Evolutionary conservation across 2,113 vertebrate species (phyloP), one percentile per base, ranked within the genome.

Genomic region (Cinclus cinclus): DNA sequence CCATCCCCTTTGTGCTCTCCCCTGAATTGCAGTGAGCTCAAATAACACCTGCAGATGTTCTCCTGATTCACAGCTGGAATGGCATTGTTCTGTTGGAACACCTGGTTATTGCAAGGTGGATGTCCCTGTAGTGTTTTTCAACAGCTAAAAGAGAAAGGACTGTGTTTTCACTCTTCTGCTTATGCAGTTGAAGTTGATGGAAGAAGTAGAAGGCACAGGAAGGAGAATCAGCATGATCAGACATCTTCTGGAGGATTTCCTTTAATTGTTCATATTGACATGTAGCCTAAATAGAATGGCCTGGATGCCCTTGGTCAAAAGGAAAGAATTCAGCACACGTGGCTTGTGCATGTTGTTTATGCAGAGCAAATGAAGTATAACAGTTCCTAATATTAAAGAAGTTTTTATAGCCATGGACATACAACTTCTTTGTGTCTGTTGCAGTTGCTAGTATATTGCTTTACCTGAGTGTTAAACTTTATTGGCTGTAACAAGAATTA

Each of bases 131-230:
- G 35, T 9, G 8, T 46, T 83, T 85, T 89, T 37, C 49, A 68
- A 23, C 47, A 44, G 17, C 60, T 89, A 33, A 37, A 20, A 78
- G 24, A 87, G 35, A 84, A 73, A 52, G 25, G 14, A 74, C 20
- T 0, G 0, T 90, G 10, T n/a, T 63, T 20, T 60, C 0, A 0
- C 22, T 78, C 22, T 52, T 88, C 33, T 52, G 15, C 52, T 87
- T 23, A 28, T 41, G n/a, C 31, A 41, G 46, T 79, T 23, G 22
- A 23, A 79, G 46, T 60, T 69, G 52, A 41, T 83, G 47, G 31
- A 59, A 88, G 2, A 5, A 83, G 23, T 64, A 24, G 37, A 87
- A 78, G 86, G 50, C 37, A 56, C 37, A n/a, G 68, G 56, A 94
- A 90, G 47, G 47, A 86, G 52, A 75, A 92, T 68, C 52, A 35